Evolutionary conservation across 2,888 invertebrate genomes (phyloP), one percentile per base, ranked within the genome.

Genomic region (Cryptocephalus primarius): DNA sequence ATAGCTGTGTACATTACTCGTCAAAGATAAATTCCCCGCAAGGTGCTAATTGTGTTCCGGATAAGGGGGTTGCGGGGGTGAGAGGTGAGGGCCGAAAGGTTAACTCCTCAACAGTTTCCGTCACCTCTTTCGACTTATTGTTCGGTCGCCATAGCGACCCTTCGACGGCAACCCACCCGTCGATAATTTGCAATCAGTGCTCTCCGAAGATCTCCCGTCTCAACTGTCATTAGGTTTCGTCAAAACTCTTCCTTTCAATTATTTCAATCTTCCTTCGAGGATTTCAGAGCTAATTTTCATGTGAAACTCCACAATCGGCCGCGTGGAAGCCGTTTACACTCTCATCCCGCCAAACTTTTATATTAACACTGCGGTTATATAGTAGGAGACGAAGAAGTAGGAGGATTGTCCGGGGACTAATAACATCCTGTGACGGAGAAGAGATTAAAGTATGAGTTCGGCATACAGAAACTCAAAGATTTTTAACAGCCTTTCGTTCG

Each of bases 101-200:
- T 53, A 47, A 47, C 49, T 53, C 45, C 48, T 47, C 49, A 53
- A 53, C 50, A 47, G 53, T 49, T 53, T 54, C 55, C 52, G 52
- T 50, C 52, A 52, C 46, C 50, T 49, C 52, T 48, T 48, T 47
- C 46, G 47, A 51, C 55, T 53, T 53, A 55, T 54, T 55, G 55
- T 55, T 53, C 42, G 40, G 55, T 51, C 46, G 41, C 49, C 48
- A 46, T 41, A 32, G 46, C 32, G 31, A 42, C 45, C 38, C 22
- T 22, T 11, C 38, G 22, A 44, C 33, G 44, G 31, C 12, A 38
- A 44, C 33, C 49, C 51, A 50, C 44, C 45, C 54, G 54, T 55
- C 55, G 55, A 55, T 55, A 55, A 55, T 54, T 54, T 55, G 54
- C 52, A 54, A 55, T 55, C 55, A 54, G 53, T 55, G 55, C 54